Conservation (phyloP, 2,888 invertebrate species). For the Drepana falcataria region DNA sequence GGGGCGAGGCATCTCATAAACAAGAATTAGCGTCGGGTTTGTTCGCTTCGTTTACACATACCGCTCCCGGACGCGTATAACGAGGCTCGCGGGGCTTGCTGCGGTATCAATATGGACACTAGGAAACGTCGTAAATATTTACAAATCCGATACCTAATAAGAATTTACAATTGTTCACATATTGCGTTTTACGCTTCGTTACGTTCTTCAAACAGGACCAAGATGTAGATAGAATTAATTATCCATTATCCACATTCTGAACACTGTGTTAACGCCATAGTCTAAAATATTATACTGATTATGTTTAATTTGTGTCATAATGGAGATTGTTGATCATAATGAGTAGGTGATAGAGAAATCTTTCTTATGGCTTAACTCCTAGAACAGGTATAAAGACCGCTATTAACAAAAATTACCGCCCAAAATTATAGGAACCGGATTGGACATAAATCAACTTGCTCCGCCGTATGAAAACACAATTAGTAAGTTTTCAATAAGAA, state of each 20-base stretch:
- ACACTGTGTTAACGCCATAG: neutral
- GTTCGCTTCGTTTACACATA: constrained; percentile 74
- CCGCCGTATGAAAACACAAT: constrained; percentile 36
- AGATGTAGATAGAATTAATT: neutral
- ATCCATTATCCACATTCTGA: neutral
- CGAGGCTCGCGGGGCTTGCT: constrained; percentile 44
- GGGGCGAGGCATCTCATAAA: constrained; percentile 64
- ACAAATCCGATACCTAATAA: constrained; percentile 49
- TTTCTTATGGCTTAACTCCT: constrained; percentile 24
- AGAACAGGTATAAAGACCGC: constrained; percentile 30
- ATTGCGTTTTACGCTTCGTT: constrained; percentile 18
- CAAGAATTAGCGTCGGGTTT: constrained; percentile 72
- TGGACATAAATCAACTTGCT: constrained; percentile 33
- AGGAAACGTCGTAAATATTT: constrained; percentile 63
- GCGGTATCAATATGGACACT: constrained; percentile 58
- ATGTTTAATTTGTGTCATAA: constrained; percentile 22
- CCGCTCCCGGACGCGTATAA: constrained; percentile 65
- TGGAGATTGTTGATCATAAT: constrained; percentile 18
- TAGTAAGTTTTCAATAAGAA: constrained; percentile 18
- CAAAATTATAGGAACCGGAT: constrained; percentile 22
- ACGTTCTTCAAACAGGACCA: neutral
- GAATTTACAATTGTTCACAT: constrained; percentile 52
- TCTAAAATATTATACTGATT: constrained; percentile 12
- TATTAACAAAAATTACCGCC: constrained; percentile 12
- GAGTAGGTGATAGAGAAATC: constrained; percentile 32